These are phyloP conservation scores for Galleria mellonella DNA, from an alignment of 1,140 invertebrate species.

Conservation along the genomic window DNA sequence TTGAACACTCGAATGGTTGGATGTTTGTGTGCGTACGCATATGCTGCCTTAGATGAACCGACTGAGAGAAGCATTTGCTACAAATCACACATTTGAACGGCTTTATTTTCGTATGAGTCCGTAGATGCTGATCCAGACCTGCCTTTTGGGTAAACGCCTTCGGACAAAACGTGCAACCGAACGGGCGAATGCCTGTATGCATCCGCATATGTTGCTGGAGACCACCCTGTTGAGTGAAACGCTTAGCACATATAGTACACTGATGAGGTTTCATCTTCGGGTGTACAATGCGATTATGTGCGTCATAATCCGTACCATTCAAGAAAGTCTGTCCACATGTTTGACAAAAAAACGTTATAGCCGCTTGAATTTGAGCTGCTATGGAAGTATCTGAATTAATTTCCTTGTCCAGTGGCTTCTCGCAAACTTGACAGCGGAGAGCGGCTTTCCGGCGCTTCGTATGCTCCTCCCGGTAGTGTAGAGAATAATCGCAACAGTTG, in stretches of 20 bases:
- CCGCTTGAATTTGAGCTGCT: constrained; percentile 12
- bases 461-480: constrained; percentile 63
- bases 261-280: constrained; percentile 67
- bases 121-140: constrained; percentile 77
- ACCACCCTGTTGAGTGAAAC: constrained; percentile 66
- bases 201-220: constrained; percentile 75
- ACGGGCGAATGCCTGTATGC: constrained; percentile 87
- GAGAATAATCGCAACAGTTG: constrained; percentile 66
- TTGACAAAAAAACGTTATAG: constrained; percentile 41
- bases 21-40: constrained; percentile 77
- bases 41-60: constrained; percentile 65
- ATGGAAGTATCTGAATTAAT: constrained; percentile 16
- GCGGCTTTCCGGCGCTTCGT: constrained; percentile 60
- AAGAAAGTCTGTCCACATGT: constrained; percentile 66
- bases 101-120: constrained; percentile 79
- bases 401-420: constrained; percentile 54
- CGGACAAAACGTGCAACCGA: constrained; percentile 87
- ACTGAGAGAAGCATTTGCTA: constrained; percentile 77
- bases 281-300: constrained; percentile 71
- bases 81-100: constrained; percentile 83
- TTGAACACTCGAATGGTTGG: constrained; percentile 82
- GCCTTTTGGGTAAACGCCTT: constrained; percentile 90
- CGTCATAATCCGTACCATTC: constrained; percentile 50
- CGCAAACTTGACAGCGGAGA: constrained; percentile 67
- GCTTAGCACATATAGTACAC: constrained; percentile 60